Conservation (phyloP, 1,140 invertebrate genomes). For the Colletes latitarsis region DNA sequence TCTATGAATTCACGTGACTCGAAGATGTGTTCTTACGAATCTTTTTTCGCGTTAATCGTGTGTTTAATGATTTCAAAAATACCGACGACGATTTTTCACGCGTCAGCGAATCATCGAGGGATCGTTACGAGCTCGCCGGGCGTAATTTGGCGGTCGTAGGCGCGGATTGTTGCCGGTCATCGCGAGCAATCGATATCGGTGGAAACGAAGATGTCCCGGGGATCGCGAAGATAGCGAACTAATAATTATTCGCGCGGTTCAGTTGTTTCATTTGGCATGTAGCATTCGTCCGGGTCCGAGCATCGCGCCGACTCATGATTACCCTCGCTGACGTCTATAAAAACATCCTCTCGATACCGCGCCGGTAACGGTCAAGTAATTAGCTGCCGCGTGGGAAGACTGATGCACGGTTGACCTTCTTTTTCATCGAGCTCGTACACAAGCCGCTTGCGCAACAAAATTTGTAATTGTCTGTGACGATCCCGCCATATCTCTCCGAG, state of each 20-base stretch:
- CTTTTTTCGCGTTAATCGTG: too few relatives aligned
- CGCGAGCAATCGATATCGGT: slow-evolving; percentile 52
- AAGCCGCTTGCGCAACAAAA: background rate
- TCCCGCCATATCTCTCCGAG: too few relatives aligned
- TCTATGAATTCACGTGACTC: too few relatives aligned
- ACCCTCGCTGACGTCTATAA: slow-evolving; percentile 41
- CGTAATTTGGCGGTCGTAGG: slow-evolving; percentile 25
- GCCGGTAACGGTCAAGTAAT: slow-evolving; percentile 40
- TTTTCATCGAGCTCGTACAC: background rate
- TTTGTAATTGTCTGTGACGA: background rate
- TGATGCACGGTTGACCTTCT: slow-evolving; percentile 24
- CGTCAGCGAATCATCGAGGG: slow-evolving; percentile 55
- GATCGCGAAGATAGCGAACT: background rate
- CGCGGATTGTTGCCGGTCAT: slow-evolving; percentile 57
- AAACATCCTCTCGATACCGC: slow-evolving; percentile 39
- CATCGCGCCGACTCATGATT: slow-evolving; percentile 42
- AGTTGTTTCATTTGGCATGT: slow-evolving; percentile 2
- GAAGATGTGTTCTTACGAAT: too few relatives aligned
- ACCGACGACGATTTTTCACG: slow-evolving; percentile 21
- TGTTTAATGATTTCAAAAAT: background rate
- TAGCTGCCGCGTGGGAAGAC: slow-evolving; percentile 48
- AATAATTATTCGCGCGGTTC: slow-evolving; percentile 27
- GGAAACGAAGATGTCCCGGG: slow-evolving; percentile 13
- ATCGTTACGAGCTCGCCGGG: slow-evolving; percentile 43
- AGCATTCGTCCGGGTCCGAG: background rate